These are phyloP conservation scores for Leptinotarsa defecta DNA, from an alignment of 1,140 invertebrate genomes.

Conservation along the genomic window DNA sequence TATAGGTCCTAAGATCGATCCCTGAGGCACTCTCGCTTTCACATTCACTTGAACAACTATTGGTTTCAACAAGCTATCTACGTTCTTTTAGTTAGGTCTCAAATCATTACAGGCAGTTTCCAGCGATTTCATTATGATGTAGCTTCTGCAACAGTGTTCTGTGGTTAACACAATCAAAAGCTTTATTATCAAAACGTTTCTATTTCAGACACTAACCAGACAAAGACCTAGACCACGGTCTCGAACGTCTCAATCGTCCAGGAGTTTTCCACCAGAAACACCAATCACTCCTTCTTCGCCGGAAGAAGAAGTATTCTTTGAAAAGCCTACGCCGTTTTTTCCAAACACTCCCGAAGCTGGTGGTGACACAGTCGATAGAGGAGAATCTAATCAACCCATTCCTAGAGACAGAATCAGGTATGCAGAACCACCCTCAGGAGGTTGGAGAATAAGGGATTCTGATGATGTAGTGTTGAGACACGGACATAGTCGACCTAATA, in stretches of 20 bases:
- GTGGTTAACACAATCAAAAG: too few relatives aligned
- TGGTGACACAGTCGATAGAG: slow-evolving; percentile 35
- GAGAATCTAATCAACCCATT: slow-evolving; percentile 18
- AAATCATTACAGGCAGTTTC: too few relatives aligned
- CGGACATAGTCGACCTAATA: slow-evolving; percentile 54
- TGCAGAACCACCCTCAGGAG: slow-evolving; percentile 32
- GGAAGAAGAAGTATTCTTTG: slow-evolving; percentile 57
- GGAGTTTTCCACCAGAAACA: slow-evolving; percentile 61
- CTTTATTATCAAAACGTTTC: background rate
- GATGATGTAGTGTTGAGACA: slow-evolving; percentile 44
- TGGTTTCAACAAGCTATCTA: too few relatives aligned
- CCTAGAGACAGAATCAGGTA: slow-evolving; percentile 18
- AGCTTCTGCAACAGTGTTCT: too few relatives aligned
- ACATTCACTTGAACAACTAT: too few relatives aligned
- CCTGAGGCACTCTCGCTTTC: too few relatives aligned
- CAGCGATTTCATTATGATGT: too few relatives aligned
- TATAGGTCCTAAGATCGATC: too few relatives aligned
- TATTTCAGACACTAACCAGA: slow-evolving; percentile 60
- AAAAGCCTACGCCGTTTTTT: slow-evolving; percentile 45
- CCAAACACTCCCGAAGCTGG: slow-evolving; percentile 34
- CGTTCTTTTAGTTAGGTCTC: too few relatives aligned
- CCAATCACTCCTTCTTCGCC: slow-evolving; percentile 41
- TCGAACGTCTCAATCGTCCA: slow-evolving; percentile 60
- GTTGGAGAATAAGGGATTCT: slow-evolving; percentile 52
- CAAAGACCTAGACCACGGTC: slow-evolving; percentile 56